Conservation (phyloP, 2,888 invertebrate species). For the Xylota segnis region DNA sequence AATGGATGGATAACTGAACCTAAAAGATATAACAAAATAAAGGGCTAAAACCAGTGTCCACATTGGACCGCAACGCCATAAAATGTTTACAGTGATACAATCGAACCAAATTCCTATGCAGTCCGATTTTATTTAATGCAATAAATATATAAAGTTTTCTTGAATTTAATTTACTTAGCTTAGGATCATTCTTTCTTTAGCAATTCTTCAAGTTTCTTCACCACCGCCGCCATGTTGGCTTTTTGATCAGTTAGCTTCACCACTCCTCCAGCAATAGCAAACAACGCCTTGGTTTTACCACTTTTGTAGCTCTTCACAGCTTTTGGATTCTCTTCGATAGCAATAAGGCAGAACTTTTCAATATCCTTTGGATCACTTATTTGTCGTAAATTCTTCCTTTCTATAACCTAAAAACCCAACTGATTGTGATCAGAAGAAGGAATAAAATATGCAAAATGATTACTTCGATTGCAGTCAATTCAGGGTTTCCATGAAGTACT, state of each 20-base stretch:
- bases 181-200: slow-evolving; percentile 66
- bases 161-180: background rate
- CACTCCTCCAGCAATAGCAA: slow-evolving; percentile 87
- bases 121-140: background rate
- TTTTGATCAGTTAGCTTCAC: slow-evolving; percentile 87
- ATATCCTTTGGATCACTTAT: slow-evolving; percentile 88
- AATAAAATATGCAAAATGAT: slow-evolving; percentile 51
- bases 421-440: slow-evolving; percentile 79
- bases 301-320: slow-evolving; percentile 88
- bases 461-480: slow-evolving; percentile 82
- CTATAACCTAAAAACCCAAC: slow-evolving; percentile 85
- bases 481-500: slow-evolving; percentile 84
- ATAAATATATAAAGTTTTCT: background rate
- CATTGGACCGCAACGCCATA: no score
- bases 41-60: no score
- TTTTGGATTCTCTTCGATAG: slow-evolving; percentile 88
- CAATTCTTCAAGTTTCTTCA: slow-evolving; percentile 86
- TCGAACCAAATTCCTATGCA: background rate
- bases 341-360: slow-evolving; percentile 86
- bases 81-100: background rate
- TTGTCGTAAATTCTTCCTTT: slow-evolving; percentile 87
- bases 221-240: slow-evolving; percentile 89
- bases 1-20: no score
- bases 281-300: slow-evolving; percentile 90
- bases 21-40: no score